phyloP scores from a whole-genome alignment of 2,113 vertebrate species.

The Gavialis gangeticus region DNA sequence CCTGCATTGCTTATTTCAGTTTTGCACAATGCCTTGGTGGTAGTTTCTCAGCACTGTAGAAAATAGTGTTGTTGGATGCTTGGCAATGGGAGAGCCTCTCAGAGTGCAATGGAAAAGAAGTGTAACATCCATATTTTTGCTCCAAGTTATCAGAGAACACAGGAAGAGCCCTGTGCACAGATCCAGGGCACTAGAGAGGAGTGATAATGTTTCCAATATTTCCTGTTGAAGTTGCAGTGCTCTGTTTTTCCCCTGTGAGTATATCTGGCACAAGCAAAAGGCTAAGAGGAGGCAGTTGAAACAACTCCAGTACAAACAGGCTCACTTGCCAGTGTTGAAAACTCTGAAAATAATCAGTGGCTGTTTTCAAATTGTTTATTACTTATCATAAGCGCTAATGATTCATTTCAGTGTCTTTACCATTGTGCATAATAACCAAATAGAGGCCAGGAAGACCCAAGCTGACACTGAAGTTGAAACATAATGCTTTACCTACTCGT shows the following conservation, averaged over 20 bases:
- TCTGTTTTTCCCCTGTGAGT: not conserved
- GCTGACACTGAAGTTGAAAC: slow-evolving; percentile 51
- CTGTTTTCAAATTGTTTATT: slow-evolving; percentile 23
- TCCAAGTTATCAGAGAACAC: not conserved
- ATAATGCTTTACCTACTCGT: slow-evolving; percentile 40
- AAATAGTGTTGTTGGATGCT: not conserved
- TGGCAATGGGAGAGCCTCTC: not conserved
- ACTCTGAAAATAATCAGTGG: not conserved
- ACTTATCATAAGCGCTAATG: slow-evolving; percentile 24
- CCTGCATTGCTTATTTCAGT: not conserved
- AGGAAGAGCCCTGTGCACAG: not conserved
- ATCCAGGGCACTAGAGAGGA: not conserved
- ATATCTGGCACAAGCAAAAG: not conserved
- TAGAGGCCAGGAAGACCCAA: slow-evolving; percentile 36
- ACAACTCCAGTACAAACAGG: not conserved
- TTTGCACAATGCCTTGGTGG: not conserved
- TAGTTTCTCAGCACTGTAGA: not conserved
- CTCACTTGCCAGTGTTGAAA: not conserved
- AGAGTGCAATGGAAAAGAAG: not conserved
- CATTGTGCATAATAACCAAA: slow-evolving; percentile 49
- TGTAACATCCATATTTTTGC: rapidly evolving
- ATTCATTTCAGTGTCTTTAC: slow-evolving; percentile 52
- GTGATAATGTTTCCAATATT: not conserved
- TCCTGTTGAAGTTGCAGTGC: not conserved
- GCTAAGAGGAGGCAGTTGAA: not conserved